A percentile compares a stretch with the other conserved stretches of the same genome.
phyloP scores from a whole-genome alignment of 2,888 invertebrate species.

The Drosophila paramelanica region DNA sequence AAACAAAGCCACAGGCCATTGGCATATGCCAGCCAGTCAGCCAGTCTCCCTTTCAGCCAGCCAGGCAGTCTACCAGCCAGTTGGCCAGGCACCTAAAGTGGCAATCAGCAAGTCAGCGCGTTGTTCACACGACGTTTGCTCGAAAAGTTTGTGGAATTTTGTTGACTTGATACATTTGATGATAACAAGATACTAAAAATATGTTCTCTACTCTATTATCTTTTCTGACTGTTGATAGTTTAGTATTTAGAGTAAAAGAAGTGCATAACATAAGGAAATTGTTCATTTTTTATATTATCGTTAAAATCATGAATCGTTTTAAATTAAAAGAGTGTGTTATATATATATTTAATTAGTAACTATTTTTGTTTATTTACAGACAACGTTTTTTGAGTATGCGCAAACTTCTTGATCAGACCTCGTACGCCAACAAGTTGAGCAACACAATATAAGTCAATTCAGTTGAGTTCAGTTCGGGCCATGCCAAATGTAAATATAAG shows the following conservation, averaged over 20 bases:
- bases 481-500: slow-evolving; percentile 58
- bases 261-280: too few relatives aligned
- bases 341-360: too few relatives aligned
- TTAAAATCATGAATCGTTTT: too few relatives aligned
- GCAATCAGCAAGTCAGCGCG: slow-evolving; percentile 40
- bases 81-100: slow-evolving; percentile 32
- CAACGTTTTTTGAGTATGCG: neutral
- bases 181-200: too few relatives aligned
- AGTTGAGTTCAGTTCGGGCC: slow-evolving; percentile 23
- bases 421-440: slow-evolving; percentile 19
- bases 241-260: too few relatives aligned
- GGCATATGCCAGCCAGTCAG: slow-evolving; percentile 53
- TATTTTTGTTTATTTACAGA: too few relatives aligned
- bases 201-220: too few relatives aligned
- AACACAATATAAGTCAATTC: slow-evolving; percentile 44
- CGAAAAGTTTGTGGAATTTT: slow-evolving; percentile 18
- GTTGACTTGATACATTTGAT: too few relatives aligned
- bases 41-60: slow-evolving; percentile 7
- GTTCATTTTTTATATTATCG: too few relatives aligned
- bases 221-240: too few relatives aligned
- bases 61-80: slow-evolving; percentile 22
- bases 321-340: too few relatives aligned
- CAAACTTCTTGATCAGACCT: slow-evolving; percentile 21
- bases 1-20: slow-evolving; percentile 77
- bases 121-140: slow-evolving; percentile 20